Base-by-base conservation (phyloP, 1,140 invertebrate species). In the Leptinotarsa lineolata region DNA sequence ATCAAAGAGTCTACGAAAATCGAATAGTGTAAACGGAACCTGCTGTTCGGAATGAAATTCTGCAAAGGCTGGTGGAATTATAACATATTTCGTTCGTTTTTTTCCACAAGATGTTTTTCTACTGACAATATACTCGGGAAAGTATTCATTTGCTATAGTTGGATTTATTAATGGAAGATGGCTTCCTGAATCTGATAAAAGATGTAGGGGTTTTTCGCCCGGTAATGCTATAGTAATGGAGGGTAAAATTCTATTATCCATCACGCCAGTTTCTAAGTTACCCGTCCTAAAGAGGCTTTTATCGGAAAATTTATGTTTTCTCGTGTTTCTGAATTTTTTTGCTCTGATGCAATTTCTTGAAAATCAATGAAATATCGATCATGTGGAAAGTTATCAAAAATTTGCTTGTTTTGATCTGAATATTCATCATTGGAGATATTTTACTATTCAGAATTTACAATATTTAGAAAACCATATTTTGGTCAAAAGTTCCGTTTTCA, bases 251-350 rank as follows among this genome's bases (percentile, higher is more conserved):
- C 13, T 63, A n/a, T 13, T 18, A 12, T 6, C 18, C 24, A 20
- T 24, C 3, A 20, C 20, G 11, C 21, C 12, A 63, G 21, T 63
- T 63, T 13, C 6, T 12, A 63, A 21, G 60, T n/a, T 61, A 61
- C 59, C 16, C 13, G 16, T 63, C 24, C 21, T 20, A 13, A 18
- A 21, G 21, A 21, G 59, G 59, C 21, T 21, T 61, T 5, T 61
- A 61, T 61, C 59, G n/a, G 5, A 61, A 61, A 18, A 61, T n/a
- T n/a, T 61, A 8, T 21, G 21, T 61, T 63, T 63, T 63, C 60
- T 12, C 13, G 18, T 18, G 13, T 63, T 63, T 63, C 60, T 20
- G 60, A 46, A 46, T n/a, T n/a, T n/a, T n/a, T n/a, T 5, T 46
- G 13, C 45, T 46, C 5, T 5, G 13, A 13, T 46, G 45, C 13